A percentile compares a stretch with the other conserved stretches of the same genome.
Evolutionary conservation across 2,888 invertebrate species (phyloP).

Genomic region (Masnerella sp.): DNA sequence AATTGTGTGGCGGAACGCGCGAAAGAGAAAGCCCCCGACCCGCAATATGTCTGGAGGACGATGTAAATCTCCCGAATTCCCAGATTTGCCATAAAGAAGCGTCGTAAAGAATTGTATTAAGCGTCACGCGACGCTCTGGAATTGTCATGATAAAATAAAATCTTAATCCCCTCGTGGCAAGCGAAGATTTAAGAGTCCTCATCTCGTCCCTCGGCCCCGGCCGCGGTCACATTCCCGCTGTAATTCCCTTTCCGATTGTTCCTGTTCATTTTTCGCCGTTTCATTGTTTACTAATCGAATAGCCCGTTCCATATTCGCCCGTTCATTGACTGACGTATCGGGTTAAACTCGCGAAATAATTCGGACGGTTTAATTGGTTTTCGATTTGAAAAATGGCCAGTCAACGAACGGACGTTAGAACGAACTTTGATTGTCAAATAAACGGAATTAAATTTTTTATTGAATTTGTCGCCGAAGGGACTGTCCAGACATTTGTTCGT

Average conservation of each 20-base stretch:
- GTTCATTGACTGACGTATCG: not conserved
- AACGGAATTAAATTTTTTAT: too few species aligned
- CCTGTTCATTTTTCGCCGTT: conserved; percentile 8
- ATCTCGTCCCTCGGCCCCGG: conserved; percentile 22
- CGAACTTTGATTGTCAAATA: too few species aligned
- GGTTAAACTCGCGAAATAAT: not conserved
- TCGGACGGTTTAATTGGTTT: too few species aligned
- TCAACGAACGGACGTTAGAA: too few species aligned
- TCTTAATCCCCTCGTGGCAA: conserved; percentile 68
- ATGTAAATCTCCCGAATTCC: conserved; percentile 64
- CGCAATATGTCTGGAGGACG: conserved; percentile 60
- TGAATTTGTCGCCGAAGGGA: too few species aligned
- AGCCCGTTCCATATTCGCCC: not conserved
- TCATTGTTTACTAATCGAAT: conserved; percentile 8
- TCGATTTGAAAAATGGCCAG: too few species aligned
- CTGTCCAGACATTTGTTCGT: too few species aligned
- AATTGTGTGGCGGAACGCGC: conserved; percentile 48
- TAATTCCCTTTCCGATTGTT: conserved; percentile 9
- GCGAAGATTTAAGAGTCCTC: conserved; percentile 67
- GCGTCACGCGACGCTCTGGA: conserved; percentile 66
- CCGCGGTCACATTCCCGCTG: not conserved
- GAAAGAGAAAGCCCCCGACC: conserved; percentile 35
- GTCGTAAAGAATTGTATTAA: conserved; percentile 70
- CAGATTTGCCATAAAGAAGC: conserved; percentile 65
- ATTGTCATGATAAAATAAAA: conserved; percentile 72